Conservation (phyloP, 2,888 invertebrate species). For the Rotaria macrura region DNA sequence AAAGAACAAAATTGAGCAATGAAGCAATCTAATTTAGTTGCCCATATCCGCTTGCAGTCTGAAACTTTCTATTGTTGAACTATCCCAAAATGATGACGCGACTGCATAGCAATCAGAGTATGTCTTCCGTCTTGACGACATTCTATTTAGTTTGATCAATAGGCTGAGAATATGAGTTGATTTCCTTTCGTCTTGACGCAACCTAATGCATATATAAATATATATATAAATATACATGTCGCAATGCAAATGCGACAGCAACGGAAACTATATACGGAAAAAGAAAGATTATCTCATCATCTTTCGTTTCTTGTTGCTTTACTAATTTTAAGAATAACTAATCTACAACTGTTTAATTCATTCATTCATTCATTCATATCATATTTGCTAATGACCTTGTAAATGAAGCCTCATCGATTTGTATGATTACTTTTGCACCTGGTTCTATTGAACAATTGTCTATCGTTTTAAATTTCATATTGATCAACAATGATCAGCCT, state of each 20-base stretch:
- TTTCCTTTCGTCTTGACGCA: not conserved
- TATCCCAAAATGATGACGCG: not conserved
- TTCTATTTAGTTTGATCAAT: not conserved
- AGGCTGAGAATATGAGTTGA: constrained; percentile 8
- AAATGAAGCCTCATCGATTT: not conserved
- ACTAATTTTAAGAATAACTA: not conserved
- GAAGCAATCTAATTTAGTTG: constrained; percentile 15
- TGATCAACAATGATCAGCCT: constrained; percentile 1
- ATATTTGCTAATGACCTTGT: not conserved
- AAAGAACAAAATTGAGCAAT: not conserved
- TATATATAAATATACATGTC: not conserved
- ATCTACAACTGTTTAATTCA: not conserved
- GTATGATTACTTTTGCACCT: constrained; percentile 8
- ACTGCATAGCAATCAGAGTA: constrained; percentile 6
- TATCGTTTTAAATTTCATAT: not conserved
- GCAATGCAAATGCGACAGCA: not conserved
- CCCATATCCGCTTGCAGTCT: not conserved
- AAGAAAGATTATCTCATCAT: not conserved
- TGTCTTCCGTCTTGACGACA: constrained; percentile 1
- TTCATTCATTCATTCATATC: not conserved
- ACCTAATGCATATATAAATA: not conserved
- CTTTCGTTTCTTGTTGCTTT: not conserved
- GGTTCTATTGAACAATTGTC: not conserved
- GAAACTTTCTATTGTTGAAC: not conserved
- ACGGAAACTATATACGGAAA: not conserved